A percentile compares a stretch with the other conserved stretches of the same genome.
These are phyloP conservation scores for Poecilia wingei DNA, from an alignment of 2,797 vertebrate genomes.

Conservation along the genomic window DNA sequence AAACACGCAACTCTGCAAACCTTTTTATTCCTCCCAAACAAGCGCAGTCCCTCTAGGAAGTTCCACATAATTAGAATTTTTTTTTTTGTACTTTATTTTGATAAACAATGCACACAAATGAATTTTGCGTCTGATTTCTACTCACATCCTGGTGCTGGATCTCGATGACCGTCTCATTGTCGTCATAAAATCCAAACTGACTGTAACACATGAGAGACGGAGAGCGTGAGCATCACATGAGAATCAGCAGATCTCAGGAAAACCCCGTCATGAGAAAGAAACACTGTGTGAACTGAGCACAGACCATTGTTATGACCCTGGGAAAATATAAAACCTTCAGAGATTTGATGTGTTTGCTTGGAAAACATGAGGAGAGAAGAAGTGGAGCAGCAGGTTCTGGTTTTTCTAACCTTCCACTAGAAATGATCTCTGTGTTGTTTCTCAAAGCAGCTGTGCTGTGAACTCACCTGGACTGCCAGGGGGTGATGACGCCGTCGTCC, in stretches of 20 bases:
- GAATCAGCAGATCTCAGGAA: slow-evolving; percentile 32
- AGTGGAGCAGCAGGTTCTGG: not conserved
- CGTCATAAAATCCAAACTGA: slow-evolving; percentile 91
- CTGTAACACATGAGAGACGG: slow-evolving; percentile 63
- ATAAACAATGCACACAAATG: no score
- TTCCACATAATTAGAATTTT: no score
- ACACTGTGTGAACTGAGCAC: not conserved
- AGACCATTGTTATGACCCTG: not conserved
- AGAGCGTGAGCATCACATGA: slow-evolving; percentile 43
- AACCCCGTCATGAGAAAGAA: not conserved
- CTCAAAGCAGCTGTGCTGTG: not conserved
- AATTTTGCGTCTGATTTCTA: slow-evolving; percentile 8
- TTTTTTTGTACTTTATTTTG: no score
- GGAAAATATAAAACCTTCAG: not conserved
- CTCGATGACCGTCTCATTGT: slow-evolving; percentile 88
- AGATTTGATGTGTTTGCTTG: not conserved
- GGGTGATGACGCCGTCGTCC: slow-evolving; percentile 91
- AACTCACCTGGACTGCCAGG: slow-evolving; percentile 91
- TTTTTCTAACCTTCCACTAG: not conserved
- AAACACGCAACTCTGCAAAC: no score
- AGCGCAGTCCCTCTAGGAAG: no score
- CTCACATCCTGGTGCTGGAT: slow-evolving; percentile 89
- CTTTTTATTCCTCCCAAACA: no score
- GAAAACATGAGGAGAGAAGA: not conserved
- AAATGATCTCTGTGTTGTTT: not conserved